Evolutionary conservation across 2,797 vertebrate species (phyloP), one percentile per base, ranked within the genome.

Genomic region (Propithecus deckenii): DNA sequence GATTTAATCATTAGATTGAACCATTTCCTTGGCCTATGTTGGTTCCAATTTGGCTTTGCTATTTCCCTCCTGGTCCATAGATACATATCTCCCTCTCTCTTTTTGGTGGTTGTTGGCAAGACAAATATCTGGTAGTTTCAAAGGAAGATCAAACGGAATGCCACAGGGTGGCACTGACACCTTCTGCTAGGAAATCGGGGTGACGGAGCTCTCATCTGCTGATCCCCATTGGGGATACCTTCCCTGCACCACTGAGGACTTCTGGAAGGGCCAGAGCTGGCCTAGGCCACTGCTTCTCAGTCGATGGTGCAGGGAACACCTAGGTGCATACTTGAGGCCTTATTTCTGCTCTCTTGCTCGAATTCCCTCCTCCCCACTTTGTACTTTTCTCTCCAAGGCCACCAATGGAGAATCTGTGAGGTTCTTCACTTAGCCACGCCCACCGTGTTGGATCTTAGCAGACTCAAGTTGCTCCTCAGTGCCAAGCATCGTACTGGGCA

Each of bases 41-140:
- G 75, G 75, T 95, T 97, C 95, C 93, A 93, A 94, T 83, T 92
- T 96, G 93, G 93, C 93, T 97, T 94, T 91, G 80, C 72, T 88
- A 18, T 85, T 96, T 88, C 41, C 89, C 67, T 96, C 85, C 57
- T 94, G 52, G 76, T 96, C 87, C 69, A 71, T n/a, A 86, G 83
- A 95, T 89, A 79, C 7, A 12, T 76, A 52, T 78, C n/a, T 65
- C 72, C 46, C 75, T 65, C 32, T 65, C 32, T 65, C 63, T 61
- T 41, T 71, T 43, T 57, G 17, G 35, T 81, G 23, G 18, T 52
- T 91, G 38, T 94, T 96, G 95, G 38, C n/a, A 65, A 89, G 22
- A 76, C 93, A 96, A 94, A 74, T 92, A 96, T 86, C 35, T 94
- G 52, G 32, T 52, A 61, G 41, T 87, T 94, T 91, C 89, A 93